Evolutionary conservation across 2,888 invertebrate genomes (phyloP).

Genomic region (Synergus japonicus): DNA sequence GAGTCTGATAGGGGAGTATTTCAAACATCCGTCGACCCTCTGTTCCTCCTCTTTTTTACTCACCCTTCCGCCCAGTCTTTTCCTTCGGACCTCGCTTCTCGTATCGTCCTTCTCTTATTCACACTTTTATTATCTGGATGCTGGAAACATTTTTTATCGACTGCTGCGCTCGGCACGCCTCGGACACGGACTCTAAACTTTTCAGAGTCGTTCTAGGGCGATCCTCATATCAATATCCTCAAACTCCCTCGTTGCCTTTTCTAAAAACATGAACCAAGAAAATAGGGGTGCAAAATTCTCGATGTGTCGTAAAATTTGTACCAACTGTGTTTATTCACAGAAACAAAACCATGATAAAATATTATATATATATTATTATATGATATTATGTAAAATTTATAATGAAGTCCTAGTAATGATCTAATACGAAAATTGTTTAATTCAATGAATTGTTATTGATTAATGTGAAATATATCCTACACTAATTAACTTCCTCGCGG

Average conservation of each 20-base stretch:
- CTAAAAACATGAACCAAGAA: not conserved
- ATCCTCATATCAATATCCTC: slow-evolving; percentile 24
- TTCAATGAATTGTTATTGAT: not conserved
- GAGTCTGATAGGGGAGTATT: slow-evolving; percentile 69
- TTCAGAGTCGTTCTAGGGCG: not conserved
- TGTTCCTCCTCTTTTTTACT: slow-evolving; percentile 44
- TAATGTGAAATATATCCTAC: not conserved
- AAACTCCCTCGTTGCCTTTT: not conserved
- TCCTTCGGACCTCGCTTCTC: slow-evolving; percentile 44
- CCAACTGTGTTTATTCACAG: not conserved
- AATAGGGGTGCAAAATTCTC: not conserved
- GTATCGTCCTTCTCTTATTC: slow-evolving; percentile 65
- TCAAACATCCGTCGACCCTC: slow-evolving; percentile 67
- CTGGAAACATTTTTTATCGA: slow-evolving; percentile 71
- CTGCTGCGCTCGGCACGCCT: not conserved
- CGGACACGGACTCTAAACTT: slow-evolving; percentile 33
- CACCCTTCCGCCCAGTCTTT: slow-evolving; percentile 46
- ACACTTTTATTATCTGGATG: slow-evolving; percentile 73
- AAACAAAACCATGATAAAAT: not conserved
- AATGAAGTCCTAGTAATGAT: not conserved
- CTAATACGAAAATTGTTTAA: not conserved
- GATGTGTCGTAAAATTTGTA: not conserved
- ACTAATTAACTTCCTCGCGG: not conserved
- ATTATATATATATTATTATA: not conserved
- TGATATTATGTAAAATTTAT: too few species aligned